phyloP scores from a whole-genome alignment of 2,797 vertebrate species.

The Diceros bicornis region DNA sequence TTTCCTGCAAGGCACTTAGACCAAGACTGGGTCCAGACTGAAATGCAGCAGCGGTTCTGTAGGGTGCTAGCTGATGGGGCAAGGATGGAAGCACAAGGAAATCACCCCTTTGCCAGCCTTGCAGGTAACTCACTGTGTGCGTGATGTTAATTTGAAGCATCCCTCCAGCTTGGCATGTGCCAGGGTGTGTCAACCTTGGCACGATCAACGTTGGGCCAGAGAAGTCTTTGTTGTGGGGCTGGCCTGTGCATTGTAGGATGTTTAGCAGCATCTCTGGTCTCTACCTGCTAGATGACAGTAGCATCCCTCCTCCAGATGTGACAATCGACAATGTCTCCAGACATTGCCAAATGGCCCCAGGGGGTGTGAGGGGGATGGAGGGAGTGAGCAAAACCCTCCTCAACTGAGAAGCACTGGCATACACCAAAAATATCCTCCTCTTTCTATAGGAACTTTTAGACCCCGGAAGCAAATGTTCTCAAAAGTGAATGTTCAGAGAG shows the following conservation, averaged over 20 bases:
- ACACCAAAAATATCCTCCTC: not conserved
- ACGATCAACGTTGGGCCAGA: too few species aligned
- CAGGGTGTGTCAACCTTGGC: not conserved
- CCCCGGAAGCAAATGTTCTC: not conserved
- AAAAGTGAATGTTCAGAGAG: not conserved
- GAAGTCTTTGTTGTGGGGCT: not conserved
- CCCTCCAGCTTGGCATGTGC: too few species aligned
- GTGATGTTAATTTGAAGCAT: not conserved
- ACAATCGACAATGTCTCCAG: not conserved
- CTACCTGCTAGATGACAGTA: not conserved
- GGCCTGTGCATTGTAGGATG: not conserved
- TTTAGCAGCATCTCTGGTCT: not conserved
- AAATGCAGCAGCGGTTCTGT: not conserved
- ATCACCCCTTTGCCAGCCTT: not conserved
- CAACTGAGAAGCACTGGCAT: not conserved
- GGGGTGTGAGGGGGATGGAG: rapidly evolving
- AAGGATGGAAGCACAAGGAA: rapidly evolving
- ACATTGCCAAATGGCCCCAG: not conserved
- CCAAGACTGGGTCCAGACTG: not conserved
- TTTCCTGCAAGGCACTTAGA: not conserved
- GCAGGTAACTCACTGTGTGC: rapidly evolving
- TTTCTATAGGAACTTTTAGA: not conserved
- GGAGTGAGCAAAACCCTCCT: not conserved
- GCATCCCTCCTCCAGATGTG: not conserved
- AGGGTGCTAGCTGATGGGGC: not conserved